A percentile compares a stretch with the other conserved stretches of the same genome.
These are phyloP conservation scores for Cantharis rustica DNA, from an alignment of 2,888 invertebrate species.

Conservation along the genomic window DNA sequence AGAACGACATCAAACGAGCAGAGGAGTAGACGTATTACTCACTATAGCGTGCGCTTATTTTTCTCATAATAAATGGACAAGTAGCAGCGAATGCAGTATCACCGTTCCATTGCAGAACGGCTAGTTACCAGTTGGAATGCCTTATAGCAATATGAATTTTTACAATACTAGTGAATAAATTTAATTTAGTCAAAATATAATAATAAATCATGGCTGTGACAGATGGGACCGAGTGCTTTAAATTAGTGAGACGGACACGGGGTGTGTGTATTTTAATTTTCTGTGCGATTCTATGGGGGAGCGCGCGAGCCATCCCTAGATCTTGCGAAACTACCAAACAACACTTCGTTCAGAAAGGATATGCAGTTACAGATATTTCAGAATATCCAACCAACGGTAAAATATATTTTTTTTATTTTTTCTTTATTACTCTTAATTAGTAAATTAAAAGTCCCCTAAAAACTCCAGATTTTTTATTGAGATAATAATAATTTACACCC, in stretches of 20 bases:
- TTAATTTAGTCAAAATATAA: slow-evolving; percentile 23
- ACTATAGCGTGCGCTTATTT: slow-evolving; percentile 1
- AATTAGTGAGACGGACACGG: slow-evolving; percentile 27
- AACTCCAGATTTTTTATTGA: background rate
- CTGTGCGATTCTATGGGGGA: slow-evolving; percentile 15
- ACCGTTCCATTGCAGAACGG: background rate
- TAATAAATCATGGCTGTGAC: slow-evolving; percentile 25
- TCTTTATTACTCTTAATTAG: too few species aligned
- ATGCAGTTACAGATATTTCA: slow-evolving; percentile 12
- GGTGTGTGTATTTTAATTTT: slow-evolving; percentile 18
- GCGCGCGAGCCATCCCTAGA: slow-evolving; percentile 15
- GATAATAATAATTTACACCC: background rate
- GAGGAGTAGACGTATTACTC: background rate
- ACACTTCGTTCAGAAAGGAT: slow-evolving; percentile 18
- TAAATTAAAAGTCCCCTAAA: background rate
- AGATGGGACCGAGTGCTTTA: slow-evolving; percentile 28
- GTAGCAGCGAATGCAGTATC: background rate
- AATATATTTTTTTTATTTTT: background rate
- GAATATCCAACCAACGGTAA: slow-evolving; percentile 24
- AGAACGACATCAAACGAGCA: slow-evolving; percentile 11
- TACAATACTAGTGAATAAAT: slow-evolving; percentile 7
- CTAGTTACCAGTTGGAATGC: background rate
- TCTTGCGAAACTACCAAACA: slow-evolving; percentile 17
- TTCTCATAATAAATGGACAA: background rate
- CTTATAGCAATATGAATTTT: slow-evolving; percentile 16